Base-by-base conservation (phyloP, 2,113 vertebrate genomes). In the Scomber colias region DNA sequence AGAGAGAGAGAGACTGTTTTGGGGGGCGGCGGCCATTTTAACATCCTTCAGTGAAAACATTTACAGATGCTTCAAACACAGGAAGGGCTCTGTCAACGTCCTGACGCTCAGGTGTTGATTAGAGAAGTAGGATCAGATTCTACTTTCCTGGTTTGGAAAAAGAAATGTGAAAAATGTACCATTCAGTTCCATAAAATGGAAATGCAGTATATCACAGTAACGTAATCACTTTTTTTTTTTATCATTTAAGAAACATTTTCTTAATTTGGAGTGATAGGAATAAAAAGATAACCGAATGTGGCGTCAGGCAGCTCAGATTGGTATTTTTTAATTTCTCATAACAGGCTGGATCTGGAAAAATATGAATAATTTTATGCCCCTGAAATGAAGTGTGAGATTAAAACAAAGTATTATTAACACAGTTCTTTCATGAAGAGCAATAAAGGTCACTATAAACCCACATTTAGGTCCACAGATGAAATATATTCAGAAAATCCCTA, bases 21-120 rank as follows among this genome's bases (percentile, higher is more conserved):
- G 55, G 14, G 45, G 79, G 31, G 5, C 15, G 48, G 64, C 81
- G 21, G 87, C 86, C 91, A 90, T 40, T 40, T 40, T 40, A 40
- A 40, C 35, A 40, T 35, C 35, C 35, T 35, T 35, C 35, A 35
- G 35, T 35, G 35, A 35, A 40, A 40, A 77, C 51, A 54, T 66
- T 21, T 21, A n/a, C 49, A 69, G 82, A 66, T 70, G 78, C 67
- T 62, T 54, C 57, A 50, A 54, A 55, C 66, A 44, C 61, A 65
- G 27, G 48, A 27, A 24, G 49, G 62, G 62, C 8, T 0, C 5
- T 40, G 53, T 11, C 45, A n/a, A 49, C 14, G 27, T 24, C 59
- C 17, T 3, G 13, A 6, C 45, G 73, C 46, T 56, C 53, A 56
- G 24, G 64, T 80, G 50, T 31, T 3, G 19, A 46, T 27, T 44